A percentile compares a stretch with the other conserved stretches of the same genome.
phyloP scores from a whole-genome alignment of 2,888 invertebrate genomes.

The Agrilus cyanescens region DNA sequence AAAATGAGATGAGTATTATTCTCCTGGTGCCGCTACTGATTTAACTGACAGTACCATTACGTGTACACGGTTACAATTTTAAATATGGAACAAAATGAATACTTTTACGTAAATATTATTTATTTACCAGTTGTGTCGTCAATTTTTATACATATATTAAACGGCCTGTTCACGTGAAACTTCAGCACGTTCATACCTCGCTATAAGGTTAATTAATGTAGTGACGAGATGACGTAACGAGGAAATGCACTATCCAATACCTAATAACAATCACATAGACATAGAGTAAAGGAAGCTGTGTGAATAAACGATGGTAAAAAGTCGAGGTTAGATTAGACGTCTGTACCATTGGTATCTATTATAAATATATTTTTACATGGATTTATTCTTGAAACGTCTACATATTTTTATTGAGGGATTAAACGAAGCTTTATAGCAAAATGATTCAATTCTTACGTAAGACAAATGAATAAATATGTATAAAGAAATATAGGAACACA shows the following conservation, averaged over 20 bases:
- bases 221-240: constrained; percentile 12
- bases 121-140: neutral
- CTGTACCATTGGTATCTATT: neutral
- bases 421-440: too few relatives aligned
- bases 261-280: constrained; percentile 7
- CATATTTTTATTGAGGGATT: constrained; percentile 2
- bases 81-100: too few relatives aligned
- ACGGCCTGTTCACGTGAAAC: neutral
- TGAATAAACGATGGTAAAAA: constrained; percentile 11
- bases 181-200: neutral
- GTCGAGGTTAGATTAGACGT: constrained; percentile 10
- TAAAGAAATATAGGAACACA: too few relatives aligned
- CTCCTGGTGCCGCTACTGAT: too few relatives aligned
- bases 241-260: constrained; percentile 10
- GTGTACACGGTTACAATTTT: too few relatives aligned
- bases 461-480: too few relatives aligned
- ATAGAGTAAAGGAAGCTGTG: constrained; percentile 12
- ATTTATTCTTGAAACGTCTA: neutral
- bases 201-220: constrained; percentile 7
- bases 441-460: too few relatives aligned
- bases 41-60: too few relatives aligned
- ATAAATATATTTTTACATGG: too few relatives aligned
- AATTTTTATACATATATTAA: neutral
- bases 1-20: too few relatives aligned
- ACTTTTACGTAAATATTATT: neutral